phyloP scores from a whole-genome alignment of 2,113 vertebrate species.

The Vireo altiloquus region DNA sequence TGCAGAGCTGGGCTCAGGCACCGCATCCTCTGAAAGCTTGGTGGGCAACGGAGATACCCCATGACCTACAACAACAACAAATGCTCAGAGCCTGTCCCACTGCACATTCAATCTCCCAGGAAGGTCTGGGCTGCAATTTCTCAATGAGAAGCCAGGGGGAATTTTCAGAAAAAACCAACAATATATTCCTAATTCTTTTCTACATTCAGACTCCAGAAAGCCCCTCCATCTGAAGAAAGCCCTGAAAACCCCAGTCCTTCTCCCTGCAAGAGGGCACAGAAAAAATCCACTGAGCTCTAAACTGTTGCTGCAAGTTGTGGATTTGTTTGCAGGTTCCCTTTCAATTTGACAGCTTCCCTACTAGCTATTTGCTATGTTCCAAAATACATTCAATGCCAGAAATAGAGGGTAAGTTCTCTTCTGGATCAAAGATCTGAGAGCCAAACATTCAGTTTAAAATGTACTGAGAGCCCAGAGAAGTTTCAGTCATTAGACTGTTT shows the following conservation, averaged over 20 bases:
- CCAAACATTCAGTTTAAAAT: not conserved
- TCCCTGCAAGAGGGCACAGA: not conserved
- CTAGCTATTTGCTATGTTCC: not conserved
- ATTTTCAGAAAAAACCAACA: not conserved
- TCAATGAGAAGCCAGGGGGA: not conserved
- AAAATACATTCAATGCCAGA: not conserved
- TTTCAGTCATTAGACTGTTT: not conserved
- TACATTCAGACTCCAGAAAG: not conserved
- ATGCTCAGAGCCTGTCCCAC: not conserved
- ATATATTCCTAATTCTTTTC: not conserved
- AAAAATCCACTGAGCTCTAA: not conserved
- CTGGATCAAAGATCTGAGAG: not conserved
- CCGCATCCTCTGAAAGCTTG: not conserved
- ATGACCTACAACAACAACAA: constrained; percentile 10
- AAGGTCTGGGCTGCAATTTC: not conserved
- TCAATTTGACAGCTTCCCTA: not conserved
- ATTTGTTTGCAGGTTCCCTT: not conserved
- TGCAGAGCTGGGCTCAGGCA: not conserved
- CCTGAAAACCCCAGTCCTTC: not conserved
- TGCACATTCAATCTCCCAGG: accelerated
- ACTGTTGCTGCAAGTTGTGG: not conserved
- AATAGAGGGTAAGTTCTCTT: not conserved
- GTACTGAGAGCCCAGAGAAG: not conserved
- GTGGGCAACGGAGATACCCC: not conserved
- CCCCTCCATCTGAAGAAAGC: not conserved